These are phyloP conservation scores for Trichoplusia ni DNA, from an alignment of 1,140 invertebrate species.

Conservation along the genomic window DNA sequence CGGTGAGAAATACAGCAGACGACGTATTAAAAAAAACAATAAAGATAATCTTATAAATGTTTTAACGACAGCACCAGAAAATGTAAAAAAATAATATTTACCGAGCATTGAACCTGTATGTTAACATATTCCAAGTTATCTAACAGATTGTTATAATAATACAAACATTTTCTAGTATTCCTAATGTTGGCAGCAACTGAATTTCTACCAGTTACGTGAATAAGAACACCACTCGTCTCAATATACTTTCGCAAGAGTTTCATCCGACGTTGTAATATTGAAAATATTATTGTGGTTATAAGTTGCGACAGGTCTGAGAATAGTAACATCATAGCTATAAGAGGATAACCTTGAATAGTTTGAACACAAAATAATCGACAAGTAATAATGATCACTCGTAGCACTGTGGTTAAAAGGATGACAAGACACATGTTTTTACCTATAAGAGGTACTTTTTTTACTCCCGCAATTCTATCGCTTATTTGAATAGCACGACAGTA, in stretches of 20 bases:
- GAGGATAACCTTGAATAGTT: neutral
- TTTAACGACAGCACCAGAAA: no score
- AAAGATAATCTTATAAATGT: neutral
- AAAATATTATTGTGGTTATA: neutral
- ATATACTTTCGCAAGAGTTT: neutral
- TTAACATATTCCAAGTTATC: conserved; percentile 4
- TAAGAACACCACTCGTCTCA: neutral
- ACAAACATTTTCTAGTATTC: neutral
- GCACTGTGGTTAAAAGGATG: neutral
- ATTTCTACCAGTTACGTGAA: conserved; percentile 6
- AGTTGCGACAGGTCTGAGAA: neutral
- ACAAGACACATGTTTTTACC: neutral
- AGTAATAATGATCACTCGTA: neutral
- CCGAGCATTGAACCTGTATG: neutral
- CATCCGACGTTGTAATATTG: conserved; percentile 2
- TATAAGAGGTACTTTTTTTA: neutral
- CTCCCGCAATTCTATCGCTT: neutral
- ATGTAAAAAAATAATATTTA: neutral
- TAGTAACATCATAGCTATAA: neutral
- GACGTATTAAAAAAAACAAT: neutral
- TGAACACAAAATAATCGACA: neutral
- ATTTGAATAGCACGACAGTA: neutral
- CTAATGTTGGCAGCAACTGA: conserved; percentile 1
- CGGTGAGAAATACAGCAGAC: no score
- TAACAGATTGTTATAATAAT: conserved; percentile 16